Evolutionary conservation across 2,797 vertebrate species (phyloP), one percentile per base, ranked within the genome.

Genomic region (Arremon aurantiirostris): DNA sequence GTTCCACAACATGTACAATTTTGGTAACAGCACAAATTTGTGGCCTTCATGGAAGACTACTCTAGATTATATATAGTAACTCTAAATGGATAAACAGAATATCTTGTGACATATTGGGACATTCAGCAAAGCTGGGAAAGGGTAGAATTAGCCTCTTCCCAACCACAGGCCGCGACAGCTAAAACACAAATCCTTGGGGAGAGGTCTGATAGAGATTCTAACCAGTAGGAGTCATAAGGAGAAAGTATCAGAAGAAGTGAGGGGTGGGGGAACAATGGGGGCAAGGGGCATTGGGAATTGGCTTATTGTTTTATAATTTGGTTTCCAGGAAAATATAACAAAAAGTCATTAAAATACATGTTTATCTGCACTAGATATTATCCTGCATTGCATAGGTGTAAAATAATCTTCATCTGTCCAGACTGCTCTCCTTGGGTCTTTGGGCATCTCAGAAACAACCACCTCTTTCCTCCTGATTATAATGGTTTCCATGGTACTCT

Each of bases 191-290:
- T 50, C 46, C 41, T 4, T 64, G 24, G 17, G 15, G 14, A 88
- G 27, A 53, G 10, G 3, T 56, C 56, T 64, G 49, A 66, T 76
- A 61, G 34, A 68, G 3, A 32, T 57, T 50, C 47, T 39, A 73
- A 77, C 2, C 32, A 85, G 16, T 49, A 23, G 9, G 18, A 82
- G 8, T 70, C 68, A 80, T 47, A 55, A 69, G 9, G 13, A 75
- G 41, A 81, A 75, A 66, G 22, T 63, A 89, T n/a, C 9, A 30
- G 46, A 59, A 61, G 44, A 12, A 28, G 39, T 12, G 34, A 10
- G 1, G 2, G 8, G 26, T 2, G 2, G 8, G 21, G 14, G 19
- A n/a, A 55, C 2, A 1, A 18, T 16, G 32, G 3, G 5, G 6
- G 10, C 7, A 21, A 9, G 13, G 4, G 1, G 5, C 4, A 9